Conservation (phyloP, 2,888 invertebrate genomes). For the Nebria salina region DNA sequence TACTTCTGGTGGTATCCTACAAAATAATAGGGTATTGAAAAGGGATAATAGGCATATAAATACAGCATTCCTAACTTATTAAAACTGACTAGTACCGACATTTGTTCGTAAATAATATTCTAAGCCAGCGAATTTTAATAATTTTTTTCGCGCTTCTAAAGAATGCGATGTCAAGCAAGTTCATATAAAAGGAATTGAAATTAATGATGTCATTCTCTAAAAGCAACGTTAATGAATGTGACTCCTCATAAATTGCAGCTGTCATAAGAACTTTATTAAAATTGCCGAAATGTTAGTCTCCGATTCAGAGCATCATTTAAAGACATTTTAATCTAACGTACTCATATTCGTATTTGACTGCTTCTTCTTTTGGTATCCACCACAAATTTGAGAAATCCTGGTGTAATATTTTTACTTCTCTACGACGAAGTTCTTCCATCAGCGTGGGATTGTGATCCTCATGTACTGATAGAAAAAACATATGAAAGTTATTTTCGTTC, state of each 20-base stretch:
- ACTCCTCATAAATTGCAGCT: too few species aligned
- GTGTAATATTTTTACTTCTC: constrained; percentile 41
- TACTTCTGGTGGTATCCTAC: constrained; percentile 57
- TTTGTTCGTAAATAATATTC: too few species aligned
- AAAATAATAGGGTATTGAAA: constrained; percentile 41
- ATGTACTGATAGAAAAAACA: constrained; percentile 53
- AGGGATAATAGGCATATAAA: neutral
- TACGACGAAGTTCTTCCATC: constrained; percentile 50
- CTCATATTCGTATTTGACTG: constrained; percentile 48
- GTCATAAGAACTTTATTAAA: neutral
- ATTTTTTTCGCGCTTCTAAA: too few species aligned
- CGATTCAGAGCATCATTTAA: neutral
- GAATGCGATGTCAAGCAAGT: too few species aligned
- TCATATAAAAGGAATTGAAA: too few species aligned
- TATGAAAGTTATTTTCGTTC: constrained; percentile 50
- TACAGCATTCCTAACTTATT: too few species aligned
- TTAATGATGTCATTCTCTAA: too few species aligned
- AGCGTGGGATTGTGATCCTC: constrained; percentile 50
- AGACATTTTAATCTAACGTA: constrained; percentile 26
- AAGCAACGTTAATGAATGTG: too few species aligned
- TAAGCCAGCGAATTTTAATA: too few species aligned
- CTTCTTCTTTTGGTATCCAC: constrained; percentile 50
- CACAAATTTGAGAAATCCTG: constrained; percentile 46
- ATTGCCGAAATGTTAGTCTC: neutral
- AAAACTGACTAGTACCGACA: too few species aligned